Base-by-base conservation (phyloP, 2,113 vertebrate genomes). In the Podiceps cristatus region DNA sequence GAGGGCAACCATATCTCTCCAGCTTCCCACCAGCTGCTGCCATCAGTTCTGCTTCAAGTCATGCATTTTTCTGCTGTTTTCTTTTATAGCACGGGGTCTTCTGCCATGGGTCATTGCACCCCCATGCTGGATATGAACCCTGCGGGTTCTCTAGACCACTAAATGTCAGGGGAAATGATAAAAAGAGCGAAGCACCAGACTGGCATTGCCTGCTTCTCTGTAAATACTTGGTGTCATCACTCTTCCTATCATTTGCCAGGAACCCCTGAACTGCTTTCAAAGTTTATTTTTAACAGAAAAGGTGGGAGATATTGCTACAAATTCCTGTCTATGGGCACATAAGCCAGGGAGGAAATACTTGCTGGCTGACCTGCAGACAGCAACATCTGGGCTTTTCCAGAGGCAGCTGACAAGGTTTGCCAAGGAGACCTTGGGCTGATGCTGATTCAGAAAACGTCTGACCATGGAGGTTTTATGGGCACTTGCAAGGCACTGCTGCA, bases 91-190 rank as follows among this genome's bases (percentile, higher is more conserved):
- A 3, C 56, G 19, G 24, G 27, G 19, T 69, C 25, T 13, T 71
- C 50, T 58, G 20, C 28, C 3, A 0, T 0, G 1, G 13, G 13
- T 49, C 50, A 13, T 11, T 33, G 20, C 33, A 40, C 33, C 29
- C 24, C 0, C 0, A 7, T 13, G 13, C 40, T 84, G 44, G 5
- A 19, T 22, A 14, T 50, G 53, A 55, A 6, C 62, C 18, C 31
- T 16, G 56, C 31, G 59, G 55, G 52, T n/a, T 71, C 37, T 11
- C 40, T 52, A 31, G 59, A 42, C 33, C 18, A 11, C 1, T 25
- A 44, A 12, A 33, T 18, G 19, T 18, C 56, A 64, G 35, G 31
- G 31, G 37, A 62, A 77, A 45, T 25, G 42, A 69, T 28, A 67
- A 20, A 3, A 7, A 16, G 28, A 73, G 52, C 2, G 33, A 73